Percentiles rank a stretch among this genome's conserved stretches.
Conservation (phyloP, 1,140 invertebrate species). For the Meloidogyne floridensis region DNA sequence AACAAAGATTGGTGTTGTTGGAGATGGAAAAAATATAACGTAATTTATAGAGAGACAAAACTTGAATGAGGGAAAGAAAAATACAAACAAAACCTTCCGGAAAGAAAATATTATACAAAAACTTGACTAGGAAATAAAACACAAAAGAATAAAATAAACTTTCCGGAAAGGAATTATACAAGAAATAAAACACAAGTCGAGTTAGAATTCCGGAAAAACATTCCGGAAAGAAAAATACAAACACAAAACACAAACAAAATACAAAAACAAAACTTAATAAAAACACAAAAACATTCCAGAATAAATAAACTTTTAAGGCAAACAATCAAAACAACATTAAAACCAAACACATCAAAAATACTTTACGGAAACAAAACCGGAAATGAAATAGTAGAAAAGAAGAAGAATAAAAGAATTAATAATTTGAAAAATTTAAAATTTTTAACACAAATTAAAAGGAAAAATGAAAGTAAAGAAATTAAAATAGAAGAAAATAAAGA, state of each 20-base stretch:
- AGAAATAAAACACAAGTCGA: too few relatives aligned
- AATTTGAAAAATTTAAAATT: not conserved
- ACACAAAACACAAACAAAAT: too few relatives aligned
- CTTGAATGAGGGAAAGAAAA: too few relatives aligned
- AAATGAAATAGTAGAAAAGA: not conserved
- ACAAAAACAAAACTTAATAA: too few relatives aligned
- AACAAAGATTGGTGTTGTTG: not conserved
- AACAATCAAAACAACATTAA: not conserved
- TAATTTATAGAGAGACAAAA: not conserved
- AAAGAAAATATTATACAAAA: too few relatives aligned
- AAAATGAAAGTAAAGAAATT: not conserved
- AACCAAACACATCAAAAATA: not conserved
- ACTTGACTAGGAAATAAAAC: too few relatives aligned
- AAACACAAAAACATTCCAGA: too few relatives aligned
- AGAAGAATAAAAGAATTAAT: slow-evolving; percentile 3
- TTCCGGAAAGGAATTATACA: not conserved
- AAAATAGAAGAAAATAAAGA: not conserved
- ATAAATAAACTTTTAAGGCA: not conserved
- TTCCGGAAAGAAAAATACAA: too few relatives aligned
- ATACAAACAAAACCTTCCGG: too few relatives aligned
- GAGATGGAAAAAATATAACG: not conserved
- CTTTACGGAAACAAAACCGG: not conserved
- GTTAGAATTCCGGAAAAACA: too few relatives aligned
- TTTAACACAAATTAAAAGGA: not conserved
- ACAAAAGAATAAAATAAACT: not conserved